A percentile compares a stretch with the other conserved stretches of the same genome.
phyloP scores from a whole-genome alignment of 2,888 invertebrate species.

The Elmis aenea region DNA sequence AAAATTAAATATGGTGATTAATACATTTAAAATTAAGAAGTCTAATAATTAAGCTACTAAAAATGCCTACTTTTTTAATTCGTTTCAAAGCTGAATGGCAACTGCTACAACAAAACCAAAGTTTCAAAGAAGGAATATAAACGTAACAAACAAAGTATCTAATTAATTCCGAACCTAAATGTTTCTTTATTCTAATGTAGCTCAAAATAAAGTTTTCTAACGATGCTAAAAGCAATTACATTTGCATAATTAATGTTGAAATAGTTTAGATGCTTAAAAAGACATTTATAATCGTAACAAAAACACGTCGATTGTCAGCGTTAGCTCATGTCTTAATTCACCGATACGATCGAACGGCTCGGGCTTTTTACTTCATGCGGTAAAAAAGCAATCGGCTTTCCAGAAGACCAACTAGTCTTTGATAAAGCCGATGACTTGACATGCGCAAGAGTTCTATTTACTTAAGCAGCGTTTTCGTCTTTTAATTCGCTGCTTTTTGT shows the following conservation, averaged over 20 bases:
- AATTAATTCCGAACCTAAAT: too few species aligned
- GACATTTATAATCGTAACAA: constrained; percentile 9
- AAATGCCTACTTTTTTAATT: too few species aligned
- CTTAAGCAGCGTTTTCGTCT: not conserved
- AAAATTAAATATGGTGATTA: too few species aligned
- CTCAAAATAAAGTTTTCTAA: too few species aligned
- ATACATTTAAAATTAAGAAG: too few species aligned
- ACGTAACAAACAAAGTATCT: too few species aligned
- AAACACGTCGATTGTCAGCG: too few species aligned
- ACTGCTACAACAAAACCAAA: too few species aligned
- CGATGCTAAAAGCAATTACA: constrained; percentile 1
- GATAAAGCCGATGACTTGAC: constrained; percentile 12
- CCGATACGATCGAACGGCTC: constrained; percentile 26
- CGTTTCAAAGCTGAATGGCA: too few species aligned
- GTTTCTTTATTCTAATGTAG: too few species aligned
- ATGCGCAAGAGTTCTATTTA: constrained; percentile 1
- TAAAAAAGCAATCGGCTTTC: constrained; percentile 19
- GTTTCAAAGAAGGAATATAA: too few species aligned
- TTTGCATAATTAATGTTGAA: constrained; percentile 10
- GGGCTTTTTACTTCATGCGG: constrained; percentile 16
- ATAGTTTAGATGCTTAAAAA: constrained; percentile 4
- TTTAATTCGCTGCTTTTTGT: not conserved
- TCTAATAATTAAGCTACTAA: too few species aligned
- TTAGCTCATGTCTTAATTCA: constrained; percentile 29
- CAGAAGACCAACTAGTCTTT: constrained; percentile 12